Evolutionary conservation across 1,140 invertebrate species (phyloP), one percentile per base, ranked within the genome.

Genomic region (Eumaeus atala): DNA sequence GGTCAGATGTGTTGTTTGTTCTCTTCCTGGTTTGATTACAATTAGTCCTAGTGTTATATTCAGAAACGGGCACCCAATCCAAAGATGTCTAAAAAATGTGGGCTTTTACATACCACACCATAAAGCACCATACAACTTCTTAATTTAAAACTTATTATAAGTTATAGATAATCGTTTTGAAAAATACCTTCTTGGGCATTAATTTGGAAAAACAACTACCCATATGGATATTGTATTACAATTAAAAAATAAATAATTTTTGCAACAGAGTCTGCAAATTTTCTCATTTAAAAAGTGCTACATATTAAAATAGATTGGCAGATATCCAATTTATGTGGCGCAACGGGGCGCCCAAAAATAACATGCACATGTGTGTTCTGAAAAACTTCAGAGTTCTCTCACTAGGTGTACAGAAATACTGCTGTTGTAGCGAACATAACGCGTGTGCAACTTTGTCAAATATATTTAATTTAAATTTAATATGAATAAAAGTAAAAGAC

Each of bases 61-160:
- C 87, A 42, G 87, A 86, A 49, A 88, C 87, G 44, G 87, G 85
- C 42, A 88, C 78, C 87, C 85, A 88, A 67, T 88, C 85, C 60
- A 88, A 68, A 54, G 84, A 84, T 40, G 83, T 85, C 87, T 87
- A 77, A 75, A 85, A 81, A 67, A 63, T 67, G 44, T 58, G 37
- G 42, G 38, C 21, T 67, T 64, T 65, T 56, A 58, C 62, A 61
- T 58, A 55, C 35, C 48, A 64, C 58, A 63, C 18, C 21, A 59
- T 17, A 53, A 28, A 49, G 12, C 36, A 37, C 49, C 28, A 38
- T 38, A 12, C n/a, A 48, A 52, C 18, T 36, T 16, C 14, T 37
- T 38, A 57, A 51, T 9, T n/a, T 57, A 33, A 36, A 38, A 16
- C 21, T 34, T 18, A 14, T 38, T 7, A 21, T 11, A 18, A 28